A percentile compares a stretch with the other conserved stretches of the same genome.
phyloP scores from a whole-genome alignment of 2,797 vertebrate genomes.

The Nasua narica region DNA sequence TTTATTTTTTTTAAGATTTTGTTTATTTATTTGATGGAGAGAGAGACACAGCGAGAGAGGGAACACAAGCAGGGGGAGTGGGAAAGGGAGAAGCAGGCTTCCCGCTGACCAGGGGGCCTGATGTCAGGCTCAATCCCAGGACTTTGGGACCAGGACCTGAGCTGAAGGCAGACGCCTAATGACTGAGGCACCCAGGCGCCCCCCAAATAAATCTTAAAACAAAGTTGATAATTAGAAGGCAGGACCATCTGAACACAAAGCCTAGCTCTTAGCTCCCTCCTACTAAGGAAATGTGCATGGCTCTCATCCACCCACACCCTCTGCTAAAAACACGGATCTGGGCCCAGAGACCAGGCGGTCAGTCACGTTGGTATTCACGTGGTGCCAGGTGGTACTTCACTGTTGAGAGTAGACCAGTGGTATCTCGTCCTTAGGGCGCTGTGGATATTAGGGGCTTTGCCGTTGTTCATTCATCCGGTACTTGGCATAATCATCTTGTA shows the following conservation, averaged over 20 bases:
- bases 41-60: too few species aligned
- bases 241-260: background rate
- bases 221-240: background rate
- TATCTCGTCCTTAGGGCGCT: background rate
- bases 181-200: too few species aligned
- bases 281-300: background rate
- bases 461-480: constrained; percentile 19
- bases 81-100: too few species aligned
- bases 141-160: too few species aligned
- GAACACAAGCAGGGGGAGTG: too few species aligned
- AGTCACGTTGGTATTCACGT: background rate
- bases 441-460: constrained; percentile 43
- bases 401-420: background rate
- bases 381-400: background rate
- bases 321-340: background rate
- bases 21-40: too few species aligned
- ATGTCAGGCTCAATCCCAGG: too few species aligned
- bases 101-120: too few species aligned
- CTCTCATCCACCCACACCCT: background rate
- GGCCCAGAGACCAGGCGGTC: background rate
- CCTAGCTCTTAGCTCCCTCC: background rate
- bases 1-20: too few species aligned
- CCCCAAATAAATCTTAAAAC: too few species aligned
- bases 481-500: constrained; percentile 35
- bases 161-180: too few species aligned